Conservation (phyloP, 2,797 vertebrate genomes). For the Trachurus trachurus region DNA sequence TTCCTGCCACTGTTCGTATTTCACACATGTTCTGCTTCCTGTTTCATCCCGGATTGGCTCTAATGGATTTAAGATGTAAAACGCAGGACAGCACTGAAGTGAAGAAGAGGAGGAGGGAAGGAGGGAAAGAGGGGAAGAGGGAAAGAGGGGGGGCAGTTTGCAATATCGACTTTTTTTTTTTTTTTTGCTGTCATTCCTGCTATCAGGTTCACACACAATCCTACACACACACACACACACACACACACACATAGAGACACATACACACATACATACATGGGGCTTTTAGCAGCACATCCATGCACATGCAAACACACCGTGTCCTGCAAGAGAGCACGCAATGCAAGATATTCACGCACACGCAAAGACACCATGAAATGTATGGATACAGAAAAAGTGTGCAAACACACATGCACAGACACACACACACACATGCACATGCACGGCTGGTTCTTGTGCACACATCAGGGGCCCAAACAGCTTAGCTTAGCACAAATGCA, state of each 20-base stretch:
- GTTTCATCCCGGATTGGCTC: conserved; percentile 63
- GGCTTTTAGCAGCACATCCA: conserved; percentile 9
- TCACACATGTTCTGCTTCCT: conserved; percentile 72
- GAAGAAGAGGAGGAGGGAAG: neutral
- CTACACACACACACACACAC: neutral
- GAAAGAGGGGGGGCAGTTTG: too few relatives aligned
- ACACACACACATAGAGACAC: neutral
- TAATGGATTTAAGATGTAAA: conserved; percentile 76
- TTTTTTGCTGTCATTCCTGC: conserved; percentile 40
- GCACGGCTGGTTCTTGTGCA: conserved; percentile 33
- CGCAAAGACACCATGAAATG: conserved; percentile 31
- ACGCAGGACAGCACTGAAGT: conserved; percentile 33
- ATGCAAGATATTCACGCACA: conserved; percentile 27
- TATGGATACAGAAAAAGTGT: conserved; percentile 9
- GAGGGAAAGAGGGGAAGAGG: neutral
- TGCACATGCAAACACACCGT: conserved; percentile 40
- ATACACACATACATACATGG: neutral
- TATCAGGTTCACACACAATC: conserved; percentile 55
- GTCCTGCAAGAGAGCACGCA: conserved; percentile 24
- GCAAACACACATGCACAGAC: conserved; percentile 8
- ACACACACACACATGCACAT: conserved; percentile 29
- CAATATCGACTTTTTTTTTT: conserved; percentile 32
- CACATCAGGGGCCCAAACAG: conserved; percentile 56
- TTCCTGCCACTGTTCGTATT: conserved; percentile 47
- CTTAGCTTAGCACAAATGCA: conserved; percentile 82